Conservation (phyloP, 2,113 vertebrate species). For the Elephantulus edwardii region DNA sequence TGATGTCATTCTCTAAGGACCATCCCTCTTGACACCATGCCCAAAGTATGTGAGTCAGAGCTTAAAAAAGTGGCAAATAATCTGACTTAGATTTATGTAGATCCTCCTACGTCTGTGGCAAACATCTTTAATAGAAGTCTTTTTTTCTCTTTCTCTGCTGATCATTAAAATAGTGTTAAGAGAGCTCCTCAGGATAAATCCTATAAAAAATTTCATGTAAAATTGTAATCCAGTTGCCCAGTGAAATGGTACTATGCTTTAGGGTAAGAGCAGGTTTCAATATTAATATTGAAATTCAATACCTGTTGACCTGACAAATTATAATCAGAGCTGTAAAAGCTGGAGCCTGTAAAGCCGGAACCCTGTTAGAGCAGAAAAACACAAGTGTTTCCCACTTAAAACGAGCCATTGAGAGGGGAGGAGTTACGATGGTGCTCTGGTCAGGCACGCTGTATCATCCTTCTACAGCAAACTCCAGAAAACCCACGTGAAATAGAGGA, state of each 20-base stretch:
- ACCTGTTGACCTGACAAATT: neutral
- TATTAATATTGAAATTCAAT: neutral
- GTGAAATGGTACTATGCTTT: conserved; percentile 19
- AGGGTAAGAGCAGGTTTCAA: neutral
- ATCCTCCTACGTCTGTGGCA: no score
- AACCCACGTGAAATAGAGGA: no score
- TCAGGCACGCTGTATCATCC: no score
- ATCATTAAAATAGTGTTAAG: neutral
- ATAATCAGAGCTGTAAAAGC: neutral
- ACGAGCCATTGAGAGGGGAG: no score
- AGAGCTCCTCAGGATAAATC: neutral
- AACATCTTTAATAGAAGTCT: neutral
- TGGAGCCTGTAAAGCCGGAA: neutral
- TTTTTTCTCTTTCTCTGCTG: neutral
- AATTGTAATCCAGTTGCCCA: neutral
- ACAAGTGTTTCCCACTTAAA: neutral
- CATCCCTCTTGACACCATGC: no score
- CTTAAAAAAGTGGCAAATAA: no score
- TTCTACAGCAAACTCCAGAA: no score
- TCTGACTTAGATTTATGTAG: no score
- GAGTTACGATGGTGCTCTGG: no score
- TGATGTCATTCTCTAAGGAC: no score
- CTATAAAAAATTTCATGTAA: neutral
- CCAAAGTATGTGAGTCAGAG: no score
- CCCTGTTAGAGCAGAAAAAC: neutral